These are phyloP conservation scores for Sterrhoptilus dennistouni DNA, from an alignment of 2,113 vertebrate genomes.

Conservation along the genomic window DNA sequence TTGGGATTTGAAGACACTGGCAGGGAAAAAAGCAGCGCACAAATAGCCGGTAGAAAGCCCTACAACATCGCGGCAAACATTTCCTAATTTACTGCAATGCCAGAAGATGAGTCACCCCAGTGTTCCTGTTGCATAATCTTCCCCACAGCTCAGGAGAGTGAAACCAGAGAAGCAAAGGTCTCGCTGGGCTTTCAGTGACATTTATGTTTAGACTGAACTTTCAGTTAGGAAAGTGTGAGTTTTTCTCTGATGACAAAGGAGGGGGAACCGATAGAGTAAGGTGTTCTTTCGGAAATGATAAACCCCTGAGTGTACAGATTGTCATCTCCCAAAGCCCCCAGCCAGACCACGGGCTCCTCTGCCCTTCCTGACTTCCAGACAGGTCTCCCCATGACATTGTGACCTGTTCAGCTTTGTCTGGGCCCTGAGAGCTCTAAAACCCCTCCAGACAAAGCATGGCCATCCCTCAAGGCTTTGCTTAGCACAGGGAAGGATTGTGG, in stretches of 20 bases:
- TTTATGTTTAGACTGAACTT: slow-evolving; percentile 67
- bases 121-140: slow-evolving; percentile 70
- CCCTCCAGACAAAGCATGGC: neutral
- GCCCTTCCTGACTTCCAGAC: neutral
- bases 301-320: neutral
- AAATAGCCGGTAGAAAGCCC: neutral
- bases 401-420: neutral
- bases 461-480: neutral
- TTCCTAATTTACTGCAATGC: slow-evolving; percentile 49
- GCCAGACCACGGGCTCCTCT: neutral
- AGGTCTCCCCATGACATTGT: neutral
- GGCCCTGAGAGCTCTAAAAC: neutral
- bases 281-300: slow-evolving; percentile 28
- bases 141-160: slow-evolving; percentile 37
- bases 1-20: neutral
- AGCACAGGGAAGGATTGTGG: fast-evolving
- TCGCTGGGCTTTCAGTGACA: slow-evolving; percentile 53
- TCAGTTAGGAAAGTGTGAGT: slow-evolving; percentile 66
- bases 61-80: slow-evolving; percentile 12
- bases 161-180: slow-evolving; percentile 63
- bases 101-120: slow-evolving; percentile 56
- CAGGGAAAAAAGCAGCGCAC: slow-evolving; percentile 20
- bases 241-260: slow-evolving; percentile 45
- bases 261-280: neutral
- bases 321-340: neutral